These are phyloP conservation scores for Andrena haemorrhoa DNA, from an alignment of 2,888 invertebrate genomes.

Conservation along the genomic window DNA sequence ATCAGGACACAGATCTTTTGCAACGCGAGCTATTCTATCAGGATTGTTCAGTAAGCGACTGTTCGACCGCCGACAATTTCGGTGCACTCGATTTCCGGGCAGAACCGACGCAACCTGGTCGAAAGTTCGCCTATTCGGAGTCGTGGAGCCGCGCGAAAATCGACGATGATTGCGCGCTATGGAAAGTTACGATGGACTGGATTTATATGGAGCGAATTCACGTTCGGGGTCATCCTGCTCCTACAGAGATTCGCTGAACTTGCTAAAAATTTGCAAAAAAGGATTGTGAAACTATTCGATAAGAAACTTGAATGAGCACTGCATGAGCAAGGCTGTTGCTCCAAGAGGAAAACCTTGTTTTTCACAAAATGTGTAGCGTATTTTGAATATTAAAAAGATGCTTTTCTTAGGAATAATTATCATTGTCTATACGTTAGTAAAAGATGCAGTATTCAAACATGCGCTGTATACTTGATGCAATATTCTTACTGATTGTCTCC, in stretches of 20 bases:
- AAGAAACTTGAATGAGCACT: too few species aligned
- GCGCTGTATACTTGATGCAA: too few species aligned
- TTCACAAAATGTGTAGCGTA: too few species aligned
- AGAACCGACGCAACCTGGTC: conserved; percentile 19
- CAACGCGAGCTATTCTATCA: background rate
- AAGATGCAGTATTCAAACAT: too few species aligned
- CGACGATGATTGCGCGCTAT: conserved; percentile 33
- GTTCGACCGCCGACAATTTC: conserved; percentile 53
- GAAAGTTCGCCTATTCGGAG: conserved; percentile 38
- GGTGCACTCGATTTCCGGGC: conserved; percentile 58
- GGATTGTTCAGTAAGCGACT: conserved; percentile 47
- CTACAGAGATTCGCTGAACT: background rate
- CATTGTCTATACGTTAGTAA: too few species aligned
- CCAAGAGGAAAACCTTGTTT: too few species aligned
- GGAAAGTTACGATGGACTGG: background rate
- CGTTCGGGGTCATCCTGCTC: background rate
- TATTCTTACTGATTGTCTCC: too few species aligned
- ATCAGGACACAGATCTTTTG: conserved; percentile 8
- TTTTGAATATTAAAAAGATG: too few species aligned
- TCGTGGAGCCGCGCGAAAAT: conserved; percentile 29
- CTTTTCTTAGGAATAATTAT: too few species aligned
- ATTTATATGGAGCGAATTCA: background rate
- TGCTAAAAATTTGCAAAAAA: background rate
- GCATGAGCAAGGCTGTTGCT: too few species aligned
- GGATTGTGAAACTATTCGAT: background rate